Percentiles rank a stretch among this genome's conserved stretches.
These are phyloP conservation scores for Allobates femoralis DNA, from an alignment of 2,797 vertebrate genomes.

Conservation along the genomic window DNA sequence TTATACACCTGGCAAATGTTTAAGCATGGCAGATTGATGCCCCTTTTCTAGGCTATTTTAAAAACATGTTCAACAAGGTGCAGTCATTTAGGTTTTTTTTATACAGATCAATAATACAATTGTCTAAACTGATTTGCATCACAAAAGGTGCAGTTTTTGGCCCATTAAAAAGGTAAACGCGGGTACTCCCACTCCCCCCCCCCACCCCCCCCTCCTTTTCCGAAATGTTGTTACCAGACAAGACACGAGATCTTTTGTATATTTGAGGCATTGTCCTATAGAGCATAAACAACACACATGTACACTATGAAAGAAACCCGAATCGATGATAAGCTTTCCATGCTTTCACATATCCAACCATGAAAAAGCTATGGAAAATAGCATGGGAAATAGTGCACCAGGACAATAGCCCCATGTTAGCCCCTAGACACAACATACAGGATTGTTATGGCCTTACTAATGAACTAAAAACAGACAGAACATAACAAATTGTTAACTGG, in stretches of 20 bases:
- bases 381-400: not conserved
- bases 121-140: too few relatives aligned
- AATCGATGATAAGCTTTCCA: not conserved
- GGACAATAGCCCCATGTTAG: not conserved
- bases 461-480: not conserved
- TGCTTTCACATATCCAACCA: not conserved
- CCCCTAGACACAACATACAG: not conserved
- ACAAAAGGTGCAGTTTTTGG: too few relatives aligned
- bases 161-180: too few relatives aligned
- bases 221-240: not conserved
- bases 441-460: not conserved
- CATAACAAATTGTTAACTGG: not conserved
- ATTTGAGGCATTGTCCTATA: not conserved
- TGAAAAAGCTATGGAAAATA: not conserved
- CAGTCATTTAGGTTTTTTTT: too few relatives aligned
- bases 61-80: too few relatives aligned
- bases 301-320: not conserved
- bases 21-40: too few relatives aligned
- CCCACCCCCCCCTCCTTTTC: too few relatives aligned
- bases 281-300: not conserved
- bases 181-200: too few relatives aligned
- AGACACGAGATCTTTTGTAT: not conserved
- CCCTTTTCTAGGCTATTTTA: too few relatives aligned
- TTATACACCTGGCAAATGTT: too few relatives aligned
- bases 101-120: too few relatives aligned